Evolutionary conservation across 2,113 vertebrate species (phyloP).

Genomic region (Lota lota): DNA sequence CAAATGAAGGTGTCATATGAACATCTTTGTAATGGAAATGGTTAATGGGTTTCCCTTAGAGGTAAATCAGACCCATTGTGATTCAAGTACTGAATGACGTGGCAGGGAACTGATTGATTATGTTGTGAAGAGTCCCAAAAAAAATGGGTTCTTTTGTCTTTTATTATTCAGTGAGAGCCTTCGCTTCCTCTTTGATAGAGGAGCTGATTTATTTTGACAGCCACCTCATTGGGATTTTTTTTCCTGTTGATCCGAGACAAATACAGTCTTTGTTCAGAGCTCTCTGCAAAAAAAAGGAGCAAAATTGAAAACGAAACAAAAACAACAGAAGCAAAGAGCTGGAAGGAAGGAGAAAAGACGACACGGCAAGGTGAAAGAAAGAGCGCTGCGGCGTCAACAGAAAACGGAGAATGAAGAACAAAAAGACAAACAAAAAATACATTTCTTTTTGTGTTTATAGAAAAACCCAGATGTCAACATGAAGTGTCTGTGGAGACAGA

Average conservation of each 20-base stretch:
- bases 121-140: conserved; percentile 7
- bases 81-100: conserved; percentile 36
- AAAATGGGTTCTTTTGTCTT: conserved; percentile 27
- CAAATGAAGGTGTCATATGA: conserved; percentile 33
- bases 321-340: conserved; percentile 6
- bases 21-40: conserved; percentile 63
- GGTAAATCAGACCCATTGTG: conserved; percentile 62
- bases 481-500: no score
- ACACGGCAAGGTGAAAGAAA: not conserved
- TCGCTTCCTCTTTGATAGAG: conserved; percentile 43
- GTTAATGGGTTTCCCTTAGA: conserved; percentile 50
- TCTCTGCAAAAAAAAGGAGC: not conserved
- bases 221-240: conserved; percentile 55
- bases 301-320: no score
- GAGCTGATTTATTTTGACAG: conserved; percentile 69
- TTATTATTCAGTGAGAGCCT: conserved; percentile 32
- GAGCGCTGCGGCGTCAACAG: not conserved
- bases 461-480: no score
- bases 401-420: not conserved
- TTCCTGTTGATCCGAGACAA: conserved; percentile 38
- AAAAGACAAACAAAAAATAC: not conserved
- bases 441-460: no score
- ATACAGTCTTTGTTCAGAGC: conserved; percentile 47
- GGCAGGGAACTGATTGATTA: conserved; percentile 57
- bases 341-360: not conserved